phyloP scores from a whole-genome alignment of 2,888 invertebrate genomes.

The Therioaphis trifolii region DNA sequence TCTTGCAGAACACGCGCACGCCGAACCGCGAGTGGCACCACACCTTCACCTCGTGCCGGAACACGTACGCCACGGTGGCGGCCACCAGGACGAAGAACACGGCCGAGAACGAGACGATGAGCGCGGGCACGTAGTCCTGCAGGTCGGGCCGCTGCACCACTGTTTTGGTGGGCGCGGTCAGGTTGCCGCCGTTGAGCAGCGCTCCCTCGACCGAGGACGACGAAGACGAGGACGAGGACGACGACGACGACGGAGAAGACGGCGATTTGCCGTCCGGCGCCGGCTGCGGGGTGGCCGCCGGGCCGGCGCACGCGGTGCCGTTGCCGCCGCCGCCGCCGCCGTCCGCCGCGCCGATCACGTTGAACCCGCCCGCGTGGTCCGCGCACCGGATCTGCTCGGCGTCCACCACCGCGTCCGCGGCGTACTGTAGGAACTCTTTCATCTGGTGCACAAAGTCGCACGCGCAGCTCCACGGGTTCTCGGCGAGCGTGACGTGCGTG shows the following conservation, averaged over 20 bases:
- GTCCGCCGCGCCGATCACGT: constrained; percentile 70
- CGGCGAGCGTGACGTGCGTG: constrained; percentile 75
- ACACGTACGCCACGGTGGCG: constrained; percentile 79
- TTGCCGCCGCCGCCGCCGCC: constrained; percentile 68
- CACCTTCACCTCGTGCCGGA: constrained; percentile 82
- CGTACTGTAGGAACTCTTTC: constrained; percentile 80
- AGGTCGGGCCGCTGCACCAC: constrained; percentile 77
- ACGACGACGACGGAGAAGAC: neutral
- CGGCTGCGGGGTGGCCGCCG: constrained; percentile 6
- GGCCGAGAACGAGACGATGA: constrained; percentile 78
- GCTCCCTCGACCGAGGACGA: constrained; percentile 73
- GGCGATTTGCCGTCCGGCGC: constrained; percentile 12
- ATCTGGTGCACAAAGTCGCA: constrained; percentile 82
- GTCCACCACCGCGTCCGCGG: constrained; percentile 76
- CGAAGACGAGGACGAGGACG: constrained; percentile 68
- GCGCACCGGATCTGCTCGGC: constrained; percentile 76
- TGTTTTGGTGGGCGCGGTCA: constrained; percentile 68
- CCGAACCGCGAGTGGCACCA: constrained; percentile 87
- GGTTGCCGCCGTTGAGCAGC: constrained; percentile 66
- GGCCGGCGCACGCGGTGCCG: constrained; percentile 27
- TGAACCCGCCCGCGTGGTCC: constrained; percentile 72
- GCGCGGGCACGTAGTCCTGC: constrained; percentile 80
- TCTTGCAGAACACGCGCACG: constrained; percentile 79
- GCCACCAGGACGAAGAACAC: constrained; percentile 77
- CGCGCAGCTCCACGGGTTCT: constrained; percentile 86